Conservation (phyloP, 1,140 invertebrate species). For the Drosophila gunungcola region DNA sequence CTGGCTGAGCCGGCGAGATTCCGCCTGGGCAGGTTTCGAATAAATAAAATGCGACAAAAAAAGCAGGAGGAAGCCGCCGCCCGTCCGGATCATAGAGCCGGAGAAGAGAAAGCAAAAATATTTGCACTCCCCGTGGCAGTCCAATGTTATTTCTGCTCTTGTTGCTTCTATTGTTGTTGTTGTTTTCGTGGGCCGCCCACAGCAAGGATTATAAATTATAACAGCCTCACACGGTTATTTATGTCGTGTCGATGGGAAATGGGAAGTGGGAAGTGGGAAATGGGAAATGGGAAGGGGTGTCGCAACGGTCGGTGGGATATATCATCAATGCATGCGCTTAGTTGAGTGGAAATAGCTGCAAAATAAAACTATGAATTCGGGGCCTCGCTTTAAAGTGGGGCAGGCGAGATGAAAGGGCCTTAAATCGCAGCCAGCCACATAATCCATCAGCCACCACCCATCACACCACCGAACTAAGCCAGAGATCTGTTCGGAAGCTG, state of each 20-base stretch:
- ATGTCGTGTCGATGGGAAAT: constrained; percentile 72
- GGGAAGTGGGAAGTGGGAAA: too few species aligned
- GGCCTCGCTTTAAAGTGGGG: constrained; percentile 36
- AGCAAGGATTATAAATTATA: constrained; percentile 83
- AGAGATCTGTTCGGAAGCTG: constrained; percentile 57
- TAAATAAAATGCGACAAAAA: constrained; percentile 45
- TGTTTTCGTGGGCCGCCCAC: constrained; percentile 34
- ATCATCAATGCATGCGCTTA: constrained; percentile 78
- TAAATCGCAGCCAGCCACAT: constrained; percentile 6
- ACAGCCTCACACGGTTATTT: constrained; percentile 77
- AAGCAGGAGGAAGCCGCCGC: too few species aligned
- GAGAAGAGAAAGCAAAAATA: constrained; percentile 48
- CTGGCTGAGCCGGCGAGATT: constrained; percentile 37
- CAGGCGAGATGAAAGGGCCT: neutral
- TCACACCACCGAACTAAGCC: constrained; percentile 24
- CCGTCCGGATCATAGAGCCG: constrained; percentile 15
- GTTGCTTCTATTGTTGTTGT: constrained; percentile 28
- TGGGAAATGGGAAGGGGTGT: constrained; percentile 18
- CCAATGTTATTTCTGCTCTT: constrained; percentile 35
- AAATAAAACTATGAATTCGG: constrained; percentile 40
- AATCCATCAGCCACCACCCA: neutral
- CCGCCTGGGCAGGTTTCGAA: constrained; percentile 54
- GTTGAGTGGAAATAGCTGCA: constrained; percentile 73
- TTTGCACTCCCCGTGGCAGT: constrained; percentile 44
- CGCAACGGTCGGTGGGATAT: constrained; percentile 53